Percentiles rank a stretch among this genome's conserved stretches.
phyloP scores from a whole-genome alignment of 1,140 invertebrate genomes.

The Phocides pigmalion region DNA sequence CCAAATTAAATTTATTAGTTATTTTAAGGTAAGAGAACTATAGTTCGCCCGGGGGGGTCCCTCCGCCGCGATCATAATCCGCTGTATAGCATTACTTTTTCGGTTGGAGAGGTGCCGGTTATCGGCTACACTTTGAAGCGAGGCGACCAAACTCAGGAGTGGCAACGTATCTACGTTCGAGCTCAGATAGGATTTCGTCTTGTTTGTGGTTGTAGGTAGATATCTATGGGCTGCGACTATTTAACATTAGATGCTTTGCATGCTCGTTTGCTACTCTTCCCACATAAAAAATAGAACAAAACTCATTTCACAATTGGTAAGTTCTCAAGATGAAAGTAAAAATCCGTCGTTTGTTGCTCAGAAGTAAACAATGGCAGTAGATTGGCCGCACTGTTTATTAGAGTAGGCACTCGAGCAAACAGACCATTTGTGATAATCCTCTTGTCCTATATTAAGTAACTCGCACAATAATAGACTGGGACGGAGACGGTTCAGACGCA shows the following conservation, averaged over 20 bases:
- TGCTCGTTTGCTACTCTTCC: background rate
- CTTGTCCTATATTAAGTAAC: slow-evolving; percentile 42
- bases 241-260: background rate
- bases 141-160: no score
- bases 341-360: slow-evolving; percentile 1
- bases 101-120: no score
- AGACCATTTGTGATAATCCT: slow-evolving; percentile 44
- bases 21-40: no score
- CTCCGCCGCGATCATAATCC: no score
- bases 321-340: slow-evolving; percentile 10
- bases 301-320: background rate
- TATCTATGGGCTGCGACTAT: no score
- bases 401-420: slow-evolving; percentile 43
- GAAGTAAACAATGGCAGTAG: slow-evolving; percentile 19
- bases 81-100: no score
- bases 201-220: no score
- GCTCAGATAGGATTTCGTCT: no score
- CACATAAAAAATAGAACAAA: background rate
- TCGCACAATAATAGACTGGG: slow-evolving; percentile 35
- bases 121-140: no score
- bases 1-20: no score
- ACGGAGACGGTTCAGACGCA: slow-evolving; percentile 17
- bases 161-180: no score
- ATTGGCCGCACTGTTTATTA: slow-evolving; percentile 37
- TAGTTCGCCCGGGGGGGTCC: no score